A percentile compares a stretch with the other conserved stretches of the same genome.
Evolutionary conservation across 2,113 vertebrate genomes (phyloP).

Genomic region (Neolamprologus variostigma): DNA sequence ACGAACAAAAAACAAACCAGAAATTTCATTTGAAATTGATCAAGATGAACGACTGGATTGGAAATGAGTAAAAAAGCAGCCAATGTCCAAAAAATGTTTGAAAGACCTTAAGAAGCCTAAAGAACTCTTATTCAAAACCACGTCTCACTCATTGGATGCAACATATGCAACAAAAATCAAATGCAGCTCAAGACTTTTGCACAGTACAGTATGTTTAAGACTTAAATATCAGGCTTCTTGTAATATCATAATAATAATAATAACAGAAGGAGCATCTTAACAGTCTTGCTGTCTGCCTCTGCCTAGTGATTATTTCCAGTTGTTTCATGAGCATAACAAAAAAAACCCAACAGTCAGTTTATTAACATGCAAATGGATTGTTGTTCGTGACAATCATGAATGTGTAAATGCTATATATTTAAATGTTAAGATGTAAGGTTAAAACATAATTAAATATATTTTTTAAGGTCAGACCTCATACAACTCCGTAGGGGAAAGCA

Average conservation of each 20-base stretch:
- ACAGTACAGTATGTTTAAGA: neutral
- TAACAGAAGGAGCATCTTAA: neutral
- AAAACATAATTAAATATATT: neutral
- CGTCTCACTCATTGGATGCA: accelerated
- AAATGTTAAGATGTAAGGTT: neutral
- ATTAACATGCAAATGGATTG: neutral
- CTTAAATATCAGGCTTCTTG: neutral
- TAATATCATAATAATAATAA: neutral
- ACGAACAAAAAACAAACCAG: accelerated
- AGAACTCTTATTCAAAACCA: neutral
- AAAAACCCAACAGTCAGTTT: neutral
- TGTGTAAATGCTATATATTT: neutral
- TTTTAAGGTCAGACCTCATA: neutral
- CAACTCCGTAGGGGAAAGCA: neutral
- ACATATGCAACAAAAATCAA: neutral
- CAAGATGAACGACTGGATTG: neutral
- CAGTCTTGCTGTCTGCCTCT: neutral
- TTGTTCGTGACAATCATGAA: neutral
- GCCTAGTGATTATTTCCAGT: neutral
- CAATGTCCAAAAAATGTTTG: accelerated
- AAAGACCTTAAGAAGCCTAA: neutral
- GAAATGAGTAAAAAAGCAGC: neutral
- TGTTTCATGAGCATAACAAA: neutral
- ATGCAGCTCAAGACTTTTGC: neutral
- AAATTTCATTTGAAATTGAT: neutral